Conservation (phyloP, 2,113 vertebrate genomes). For the Sclerurus mexicanus region DNA sequence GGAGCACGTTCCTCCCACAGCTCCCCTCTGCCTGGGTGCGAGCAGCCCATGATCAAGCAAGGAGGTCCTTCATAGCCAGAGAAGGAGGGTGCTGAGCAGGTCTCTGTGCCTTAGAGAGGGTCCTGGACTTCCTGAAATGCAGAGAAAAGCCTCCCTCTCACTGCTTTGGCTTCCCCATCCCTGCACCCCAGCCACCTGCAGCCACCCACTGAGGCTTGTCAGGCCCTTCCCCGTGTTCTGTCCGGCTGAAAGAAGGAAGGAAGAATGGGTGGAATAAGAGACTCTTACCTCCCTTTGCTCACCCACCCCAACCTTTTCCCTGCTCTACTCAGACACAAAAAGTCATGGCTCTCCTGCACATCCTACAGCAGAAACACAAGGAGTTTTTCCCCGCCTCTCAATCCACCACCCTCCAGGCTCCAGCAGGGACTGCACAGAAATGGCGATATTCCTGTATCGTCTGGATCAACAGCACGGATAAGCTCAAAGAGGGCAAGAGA, state of each 20-base stretch:
- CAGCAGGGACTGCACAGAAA: constrained; percentile 1
- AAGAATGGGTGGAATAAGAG: neutral
- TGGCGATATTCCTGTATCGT: constrained; percentile 22
- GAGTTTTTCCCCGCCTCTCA: neutral
- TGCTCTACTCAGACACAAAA: neutral
- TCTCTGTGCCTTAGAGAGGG: neutral
- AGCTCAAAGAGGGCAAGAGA: constrained; percentile 16
- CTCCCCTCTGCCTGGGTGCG: neutral
- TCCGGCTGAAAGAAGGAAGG: neutral
- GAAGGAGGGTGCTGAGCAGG: neutral
- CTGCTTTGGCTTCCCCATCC: neutral
- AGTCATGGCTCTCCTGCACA: neutral
- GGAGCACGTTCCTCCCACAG: neutral
- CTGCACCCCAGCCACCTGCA: neutral
- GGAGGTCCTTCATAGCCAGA: neutral
- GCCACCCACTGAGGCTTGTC: neutral
- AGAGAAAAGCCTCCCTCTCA: neutral
- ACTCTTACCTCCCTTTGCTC: neutral
- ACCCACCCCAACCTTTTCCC: neutral
- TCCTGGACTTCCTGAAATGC: neutral
- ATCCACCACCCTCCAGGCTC: neutral
- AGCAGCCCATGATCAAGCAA: neutral
- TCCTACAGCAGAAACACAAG: neutral
- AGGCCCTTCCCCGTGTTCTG: neutral
- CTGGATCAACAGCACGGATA: constrained; percentile 17